Evolutionary conservation across 1,140 invertebrate species (phyloP).

Genomic region (Lutraria rhynchaena): DNA sequence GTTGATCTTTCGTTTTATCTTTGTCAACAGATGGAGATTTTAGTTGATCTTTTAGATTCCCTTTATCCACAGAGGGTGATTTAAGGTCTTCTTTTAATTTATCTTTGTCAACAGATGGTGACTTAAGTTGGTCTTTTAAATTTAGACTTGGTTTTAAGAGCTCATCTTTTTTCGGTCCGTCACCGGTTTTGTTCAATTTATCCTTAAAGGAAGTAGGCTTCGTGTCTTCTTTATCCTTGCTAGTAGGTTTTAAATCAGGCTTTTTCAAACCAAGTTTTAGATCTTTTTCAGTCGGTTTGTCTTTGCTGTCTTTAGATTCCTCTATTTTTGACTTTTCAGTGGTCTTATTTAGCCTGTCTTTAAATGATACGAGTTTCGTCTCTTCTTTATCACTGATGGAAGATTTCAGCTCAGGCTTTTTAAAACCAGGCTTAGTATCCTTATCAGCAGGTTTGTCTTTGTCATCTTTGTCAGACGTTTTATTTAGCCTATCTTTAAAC

Average conservation of each 20-base stretch:
- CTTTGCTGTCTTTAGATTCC: background rate
- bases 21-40: constrained; percentile 16
- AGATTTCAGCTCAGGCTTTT: background rate
- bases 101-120: background rate
- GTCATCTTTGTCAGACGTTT: no score
- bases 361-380: background rate
- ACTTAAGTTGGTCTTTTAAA: constrained; percentile 26
- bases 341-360: background rate
- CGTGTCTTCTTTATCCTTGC: constrained; percentile 4
- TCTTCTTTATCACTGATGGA: background rate
- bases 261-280: background rate
- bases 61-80: background rate
- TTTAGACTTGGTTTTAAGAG: background rate
- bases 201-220: background rate
- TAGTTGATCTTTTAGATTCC: constrained; percentile 21
- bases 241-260: background rate
- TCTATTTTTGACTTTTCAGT: background rate
- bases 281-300: background rate
- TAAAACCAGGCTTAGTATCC: no score
- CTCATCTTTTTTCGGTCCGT: background rate
- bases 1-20: constrained; percentile 23
- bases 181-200: constrained; percentile 1
- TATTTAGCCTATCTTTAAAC: constrained; percentile 5
- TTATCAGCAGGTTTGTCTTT: no score
- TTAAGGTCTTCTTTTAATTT: constrained; percentile 21